Evolutionary conservation across 2,888 invertebrate genomes (phyloP), one percentile per base, ranked within the genome.

Genomic region (Hydriomena furcata): DNA sequence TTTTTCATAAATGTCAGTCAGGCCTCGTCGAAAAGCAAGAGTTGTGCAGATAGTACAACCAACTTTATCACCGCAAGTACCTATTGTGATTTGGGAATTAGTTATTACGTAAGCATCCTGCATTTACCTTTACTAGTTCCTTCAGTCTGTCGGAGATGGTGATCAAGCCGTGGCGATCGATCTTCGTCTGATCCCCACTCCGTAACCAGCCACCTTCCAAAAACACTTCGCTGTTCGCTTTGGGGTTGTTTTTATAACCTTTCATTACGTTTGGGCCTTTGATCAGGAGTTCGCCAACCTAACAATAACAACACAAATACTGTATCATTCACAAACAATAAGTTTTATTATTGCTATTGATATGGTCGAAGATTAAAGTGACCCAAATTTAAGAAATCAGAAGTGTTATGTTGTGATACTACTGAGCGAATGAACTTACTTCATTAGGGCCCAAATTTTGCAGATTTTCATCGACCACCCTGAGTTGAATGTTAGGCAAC

Each of bases 211-310:
- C 94, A 35, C 93, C 92, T 24, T 88, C 92, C 38, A 91, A 81
- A 66, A 97, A 93, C 5, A 92, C 92, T 5, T 94, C 92, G 28
- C 86, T 82, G 2, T 94, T 96, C 3, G 95, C 96, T 68, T 94
- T 89, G 1, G 92, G 92, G 67, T 95, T 95, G 58, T 95, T 93
- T 54, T 92, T 92, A 66, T 97, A 97, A 0, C 96, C 95, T 66
- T 92, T 92, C 95, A 96, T 97, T 0, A 96, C 90, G 69, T 96
- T 95, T 0, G 96, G 95, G 0, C 97, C 96, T 58, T 93, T 92
- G 1, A 95, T 84, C 41, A 93, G 91, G 5, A 97, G 70, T 78
- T 97, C 97, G 0, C 97, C 97, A 0, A 88, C 73, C 83, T 93
- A 63, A 24, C 58, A 60, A 40, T n/a, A n/a, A n/a, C n/a, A n/a